phyloP scores from a whole-genome alignment of 2,113 vertebrate species.

The Pelecanoides urinatrix region DNA sequence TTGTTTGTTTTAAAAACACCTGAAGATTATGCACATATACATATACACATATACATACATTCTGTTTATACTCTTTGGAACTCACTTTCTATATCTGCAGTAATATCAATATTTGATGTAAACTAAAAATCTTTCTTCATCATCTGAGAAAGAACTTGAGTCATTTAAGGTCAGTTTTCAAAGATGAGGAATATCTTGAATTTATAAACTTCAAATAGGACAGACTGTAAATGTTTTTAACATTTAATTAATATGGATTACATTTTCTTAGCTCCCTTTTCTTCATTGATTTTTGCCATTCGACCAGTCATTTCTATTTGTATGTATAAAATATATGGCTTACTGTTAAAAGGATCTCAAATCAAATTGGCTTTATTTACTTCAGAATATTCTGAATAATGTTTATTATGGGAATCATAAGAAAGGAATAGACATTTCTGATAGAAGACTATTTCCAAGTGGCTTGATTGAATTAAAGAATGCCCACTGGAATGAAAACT shows the following conservation, averaged over 20 bases:
- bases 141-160: not conserved
- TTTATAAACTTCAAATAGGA: not conserved
- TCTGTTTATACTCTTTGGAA: not conserved
- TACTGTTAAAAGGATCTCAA: slow-evolving; percentile 1
- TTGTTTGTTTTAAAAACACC: not conserved
- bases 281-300: slow-evolving; percentile 27
- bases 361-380: slow-evolving; percentile 21
- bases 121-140: not conserved
- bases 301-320: not conserved
- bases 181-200: not conserved
- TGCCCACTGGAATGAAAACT: not conserved
- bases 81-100: not conserved
- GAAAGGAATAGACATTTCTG: not conserved
- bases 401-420: not conserved
- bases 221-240: slow-evolving; percentile 17
- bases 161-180: not conserved
- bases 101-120: not conserved
- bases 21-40: not conserved
- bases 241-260: slow-evolving; percentile 30
- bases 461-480: slow-evolving; percentile 3
- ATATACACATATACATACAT: too few relatives aligned
- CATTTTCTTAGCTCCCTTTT: slow-evolving; percentile 21
- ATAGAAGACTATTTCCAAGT: not conserved
- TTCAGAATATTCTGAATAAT: not conserved
- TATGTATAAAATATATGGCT: slow-evolving; percentile 1